phyloP scores from a whole-genome alignment of 2,113 vertebrate genomes.

The Garra rufa region DNA sequence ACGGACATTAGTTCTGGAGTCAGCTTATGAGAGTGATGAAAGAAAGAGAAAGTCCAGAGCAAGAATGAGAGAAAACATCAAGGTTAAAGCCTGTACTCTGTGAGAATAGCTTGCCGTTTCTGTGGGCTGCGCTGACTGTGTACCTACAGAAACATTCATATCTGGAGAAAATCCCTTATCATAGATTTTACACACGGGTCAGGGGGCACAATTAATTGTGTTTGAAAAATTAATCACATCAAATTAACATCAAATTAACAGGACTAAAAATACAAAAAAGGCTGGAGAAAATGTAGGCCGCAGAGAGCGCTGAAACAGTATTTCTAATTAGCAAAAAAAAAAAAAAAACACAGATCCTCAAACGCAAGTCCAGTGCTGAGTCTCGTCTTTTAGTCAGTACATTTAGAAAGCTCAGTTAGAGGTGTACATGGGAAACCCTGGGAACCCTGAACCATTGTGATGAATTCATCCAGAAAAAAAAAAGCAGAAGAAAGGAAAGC shows the following conservation, averaged over 20 bases:
- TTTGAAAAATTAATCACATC: constrained; percentile 26
- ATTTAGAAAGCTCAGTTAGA: not conserved
- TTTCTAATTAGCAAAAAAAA: constrained; percentile 3
- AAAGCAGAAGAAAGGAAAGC: not conserved
- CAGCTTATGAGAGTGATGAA: constrained; percentile 28
- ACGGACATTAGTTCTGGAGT: not conserved
- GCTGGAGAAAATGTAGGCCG: not conserved
- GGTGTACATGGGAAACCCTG: not conserved
- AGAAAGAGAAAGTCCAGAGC: not conserved
- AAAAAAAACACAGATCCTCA: not conserved
- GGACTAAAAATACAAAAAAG: constrained; percentile 17
- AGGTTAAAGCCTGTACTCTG: not conserved
- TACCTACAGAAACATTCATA: not conserved
- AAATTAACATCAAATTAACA: constrained; percentile 9
- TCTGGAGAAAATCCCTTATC: constrained; percentile 13
- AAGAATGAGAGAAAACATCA: constrained; percentile 21
- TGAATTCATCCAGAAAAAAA: not conserved
- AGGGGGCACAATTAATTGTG: constrained; percentile 12
- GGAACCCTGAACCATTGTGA: not conserved
- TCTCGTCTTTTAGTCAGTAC: not conserved
- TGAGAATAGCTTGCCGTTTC: not conserved
- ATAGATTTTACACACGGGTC: constrained; percentile 20
- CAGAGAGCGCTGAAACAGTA: not conserved
- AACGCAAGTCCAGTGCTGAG: not conserved
- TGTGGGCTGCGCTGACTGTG: not conserved